Evolutionary conservation across 1,140 invertebrate species (phyloP).

Genomic region (Macrosteles quadrilineatus): DNA sequence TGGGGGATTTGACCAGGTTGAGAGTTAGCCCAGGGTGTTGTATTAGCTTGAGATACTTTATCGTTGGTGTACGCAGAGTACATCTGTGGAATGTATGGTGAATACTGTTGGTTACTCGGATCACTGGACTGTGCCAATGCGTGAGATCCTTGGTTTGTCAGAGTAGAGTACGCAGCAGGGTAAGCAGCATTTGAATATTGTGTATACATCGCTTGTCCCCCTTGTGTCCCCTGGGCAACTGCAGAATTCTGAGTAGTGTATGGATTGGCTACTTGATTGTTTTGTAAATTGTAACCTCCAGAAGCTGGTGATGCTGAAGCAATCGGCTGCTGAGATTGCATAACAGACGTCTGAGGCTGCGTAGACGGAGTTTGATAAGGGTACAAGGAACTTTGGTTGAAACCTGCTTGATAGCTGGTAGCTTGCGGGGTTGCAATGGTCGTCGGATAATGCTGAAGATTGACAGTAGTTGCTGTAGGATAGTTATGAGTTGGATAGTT

Average conservation of each 20-base stretch:
- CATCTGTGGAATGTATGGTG: slow-evolving; percentile 43
- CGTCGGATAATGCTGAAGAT: not conserved
- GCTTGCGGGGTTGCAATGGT: not conserved
- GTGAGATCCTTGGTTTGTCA: not conserved
- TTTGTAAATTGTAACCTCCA: not conserved
- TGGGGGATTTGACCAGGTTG: not conserved
- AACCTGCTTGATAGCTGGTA: not conserved
- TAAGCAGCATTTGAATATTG: not conserved
- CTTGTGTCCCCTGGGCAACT: not conserved
- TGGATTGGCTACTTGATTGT: not conserved
- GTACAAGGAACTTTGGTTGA: not conserved
- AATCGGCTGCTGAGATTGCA: not conserved
- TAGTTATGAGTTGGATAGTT: not conserved
- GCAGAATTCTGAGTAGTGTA: not conserved
- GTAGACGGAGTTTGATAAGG: not conserved
- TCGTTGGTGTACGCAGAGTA: not conserved
- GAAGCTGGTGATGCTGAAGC: not conserved
- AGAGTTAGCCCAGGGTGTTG: not conserved
- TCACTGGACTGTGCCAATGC: too few relatives aligned
- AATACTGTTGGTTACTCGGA: slow-evolving; percentile 4
- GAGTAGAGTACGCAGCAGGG: not conserved
- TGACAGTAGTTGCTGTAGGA: not conserved
- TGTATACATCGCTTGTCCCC: not conserved
- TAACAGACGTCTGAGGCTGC: not conserved
- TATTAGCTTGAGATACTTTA: not conserved